Base-by-base conservation (phyloP, 1,140 invertebrate species). In the Trachymyrmex cornetzi region DNA sequence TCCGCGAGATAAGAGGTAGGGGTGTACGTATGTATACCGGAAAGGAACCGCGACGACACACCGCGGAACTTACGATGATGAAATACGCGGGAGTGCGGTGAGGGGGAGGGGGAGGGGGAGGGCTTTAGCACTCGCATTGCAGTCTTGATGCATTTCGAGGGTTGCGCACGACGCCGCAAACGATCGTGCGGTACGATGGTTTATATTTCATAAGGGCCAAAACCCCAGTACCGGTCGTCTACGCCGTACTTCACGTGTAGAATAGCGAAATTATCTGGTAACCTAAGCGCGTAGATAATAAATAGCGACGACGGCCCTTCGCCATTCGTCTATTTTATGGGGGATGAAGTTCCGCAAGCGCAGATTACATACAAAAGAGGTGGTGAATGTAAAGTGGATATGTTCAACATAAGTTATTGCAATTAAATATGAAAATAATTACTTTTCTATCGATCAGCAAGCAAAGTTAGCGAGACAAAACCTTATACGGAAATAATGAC, bases 181-280 rank as follows among this genome's bases (percentile, higher is more conserved):
- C 80, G 69, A 84, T 84, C 80, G 69, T 84, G 80, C 69, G 80
- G 80, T 74, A 9, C 55, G 55, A 27, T 38, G 24, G 80, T 44
- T 74, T 84, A 63, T 84, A 84, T 84, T 74, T 84, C 55, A 84
- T 84, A 84, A 84, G 38, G 38, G n/a, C 80, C 24, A 14, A 63
- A 63, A 75, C 44, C 64, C 69, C 14, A 12, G 24, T 16, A 14
- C 19, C 53, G 55, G 69, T 6, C 69, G 55, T 82, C 80, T 50
- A 71, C 27, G 80, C 38, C 69, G 69, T 84, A 84, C 38, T n/a
- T 84, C 38, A 61, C 55, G 69, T 50, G 67, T 34, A 74, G 80
- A 84, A 84, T 84, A 84, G 80, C 80, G 34, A 84, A 75, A 81
- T 81, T 84, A 84, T 74, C 80, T 44, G 80, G 69, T 75, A 84